These are phyloP conservation scores for Schizothorax lantsangensis DNA, from an alignment of 2,797 vertebrate species.

Conservation along the genomic window DNA sequence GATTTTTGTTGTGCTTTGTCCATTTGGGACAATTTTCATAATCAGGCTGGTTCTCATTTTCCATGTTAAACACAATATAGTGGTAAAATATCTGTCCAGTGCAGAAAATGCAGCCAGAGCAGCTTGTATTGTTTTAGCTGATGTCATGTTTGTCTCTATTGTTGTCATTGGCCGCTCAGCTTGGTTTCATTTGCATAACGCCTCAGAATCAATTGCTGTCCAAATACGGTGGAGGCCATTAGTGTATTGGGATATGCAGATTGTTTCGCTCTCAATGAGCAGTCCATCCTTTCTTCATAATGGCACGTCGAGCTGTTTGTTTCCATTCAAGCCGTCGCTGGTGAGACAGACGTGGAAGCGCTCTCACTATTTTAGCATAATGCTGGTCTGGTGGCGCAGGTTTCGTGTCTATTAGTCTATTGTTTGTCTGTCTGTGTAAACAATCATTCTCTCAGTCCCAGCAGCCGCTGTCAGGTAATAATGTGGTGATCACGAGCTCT, in stretches of 20 bases:
- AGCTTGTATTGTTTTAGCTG: slow-evolving; percentile 33
- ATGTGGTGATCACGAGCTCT: slow-evolving; percentile 38
- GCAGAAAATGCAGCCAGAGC: neutral
- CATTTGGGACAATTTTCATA: neutral
- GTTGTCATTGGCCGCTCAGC: slow-evolving; percentile 43
- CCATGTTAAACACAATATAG: neutral
- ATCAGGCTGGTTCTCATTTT: neutral
- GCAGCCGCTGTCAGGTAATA: slow-evolving; percentile 42
- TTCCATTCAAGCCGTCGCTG: slow-evolving; percentile 25
- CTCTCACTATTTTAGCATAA: slow-evolving; percentile 31
- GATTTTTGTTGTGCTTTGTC: neutral
- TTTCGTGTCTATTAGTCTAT: slow-evolving; percentile 30
- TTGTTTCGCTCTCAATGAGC: slow-evolving; percentile 47
- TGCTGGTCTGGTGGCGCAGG: slow-evolving; percentile 32
- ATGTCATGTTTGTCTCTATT: slow-evolving; percentile 43
- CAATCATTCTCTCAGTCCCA: slow-evolving; percentile 36
- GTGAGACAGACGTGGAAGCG: slow-evolving; percentile 8
- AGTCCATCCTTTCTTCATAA: slow-evolving; percentile 37
- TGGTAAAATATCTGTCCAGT: slow-evolving; percentile 12
- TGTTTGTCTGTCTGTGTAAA: slow-evolving; percentile 40
- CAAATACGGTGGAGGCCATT: slow-evolving; percentile 43
- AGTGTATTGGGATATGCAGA: slow-evolving; percentile 48
- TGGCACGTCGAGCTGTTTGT: slow-evolving; percentile 24
- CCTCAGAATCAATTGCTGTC: slow-evolving; percentile 40
- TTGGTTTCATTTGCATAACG: slow-evolving; percentile 53